Base-by-base conservation (phyloP, 2,888 invertebrate species). In the Schizaphis graminum region DNA sequence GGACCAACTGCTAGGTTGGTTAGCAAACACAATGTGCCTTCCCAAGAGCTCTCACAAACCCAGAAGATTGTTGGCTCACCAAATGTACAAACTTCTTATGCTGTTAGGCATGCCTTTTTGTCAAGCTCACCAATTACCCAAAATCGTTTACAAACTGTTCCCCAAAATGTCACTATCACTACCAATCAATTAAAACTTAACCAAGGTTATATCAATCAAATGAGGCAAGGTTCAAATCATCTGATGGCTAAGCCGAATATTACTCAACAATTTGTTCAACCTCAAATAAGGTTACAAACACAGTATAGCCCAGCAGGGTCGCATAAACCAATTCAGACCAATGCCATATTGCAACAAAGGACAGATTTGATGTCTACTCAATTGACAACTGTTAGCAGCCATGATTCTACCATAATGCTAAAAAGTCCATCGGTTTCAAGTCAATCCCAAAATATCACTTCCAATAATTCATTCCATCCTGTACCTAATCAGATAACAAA, bases 11-110 rank as follows among this genome's bases (percentile, higher is more conserved):
- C 89, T 41, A 86, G 90, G 61, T 86, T 90, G 91, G 57, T 94
- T 28, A 90, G 86, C 90, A 94, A 94, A 94, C 91, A 94, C 94
- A 94, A 91, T 94, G 94, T 94, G 94, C 94, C 94, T 94, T 94
- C 94, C 94, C 94, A 91, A 94, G 94, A 94, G 94, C 91, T 94
- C 44, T 91, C 94, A 28, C 94, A 94, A 91, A 86, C 94, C 53
- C 35, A 91, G 21, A 94, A 91, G 41, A 91, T 91, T 49, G 84
- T 94, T 67, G 41, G 94, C 91, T 90, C 94, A 49, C 87, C 94
- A 91, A 94, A 94, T 94, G 91, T 94, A 94, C 94, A 90, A 94
- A 94, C 61, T 86, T 94, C 94, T 91, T 94, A 90, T 94, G 94
- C 94, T 91, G 91, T 94, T 41, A 91, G 86, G 90, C 94, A 94